Conservation (phyloP, 2,113 vertebrate genomes). For the Corythaixoides concolor region DNA sequence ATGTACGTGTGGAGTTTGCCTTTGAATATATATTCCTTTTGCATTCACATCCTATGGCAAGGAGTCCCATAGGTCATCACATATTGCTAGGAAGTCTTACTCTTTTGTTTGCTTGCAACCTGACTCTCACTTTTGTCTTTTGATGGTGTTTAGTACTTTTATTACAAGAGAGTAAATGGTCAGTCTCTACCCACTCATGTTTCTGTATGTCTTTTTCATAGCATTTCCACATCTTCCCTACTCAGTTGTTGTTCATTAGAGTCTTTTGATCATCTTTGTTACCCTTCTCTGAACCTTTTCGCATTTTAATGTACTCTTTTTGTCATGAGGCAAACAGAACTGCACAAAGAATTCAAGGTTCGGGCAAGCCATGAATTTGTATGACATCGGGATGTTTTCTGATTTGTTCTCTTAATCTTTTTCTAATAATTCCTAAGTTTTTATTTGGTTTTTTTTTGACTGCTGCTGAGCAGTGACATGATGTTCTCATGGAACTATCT, state of each 20-base stretch:
- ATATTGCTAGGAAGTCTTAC: neutral
- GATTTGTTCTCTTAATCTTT: neutral
- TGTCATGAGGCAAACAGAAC: neutral
- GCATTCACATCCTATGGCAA: neutral
- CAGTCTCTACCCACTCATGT: neutral
- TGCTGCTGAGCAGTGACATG: neutral
- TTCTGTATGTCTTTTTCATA: neutral
- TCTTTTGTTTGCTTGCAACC: neutral
- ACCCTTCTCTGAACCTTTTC: neutral
- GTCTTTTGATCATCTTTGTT: neutral
- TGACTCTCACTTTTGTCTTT: neutral
- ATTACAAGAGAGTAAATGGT: neutral
- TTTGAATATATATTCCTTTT: neutral
- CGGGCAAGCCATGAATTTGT: neutral
- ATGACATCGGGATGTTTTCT: neutral
- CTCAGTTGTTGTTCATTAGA: neutral
- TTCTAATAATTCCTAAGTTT: neutral
- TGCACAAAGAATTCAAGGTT: neutral
- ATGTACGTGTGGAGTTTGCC: neutral
- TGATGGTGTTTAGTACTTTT: neutral
- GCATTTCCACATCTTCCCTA: neutral
- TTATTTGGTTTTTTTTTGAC: neutral
- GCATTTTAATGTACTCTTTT: neutral
- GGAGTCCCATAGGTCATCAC: neutral
- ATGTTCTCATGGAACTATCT: neutral